Base-by-base conservation (phyloP, 1,140 invertebrate species). In the Hypothenemus hampei region DNA sequence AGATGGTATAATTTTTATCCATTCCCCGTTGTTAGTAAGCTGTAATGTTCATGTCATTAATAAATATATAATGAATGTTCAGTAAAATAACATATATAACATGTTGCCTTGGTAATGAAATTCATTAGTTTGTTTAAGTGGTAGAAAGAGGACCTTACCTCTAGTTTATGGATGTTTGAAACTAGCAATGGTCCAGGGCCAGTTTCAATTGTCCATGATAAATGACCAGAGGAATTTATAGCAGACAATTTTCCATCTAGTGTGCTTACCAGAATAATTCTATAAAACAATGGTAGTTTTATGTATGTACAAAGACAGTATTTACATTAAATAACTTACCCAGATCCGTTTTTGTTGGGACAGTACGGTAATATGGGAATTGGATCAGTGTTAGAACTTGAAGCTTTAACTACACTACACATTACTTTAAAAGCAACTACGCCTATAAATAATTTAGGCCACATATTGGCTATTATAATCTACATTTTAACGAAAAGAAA, bases 1-100 rank as follows among this genome's bases (percentile, higher is more conserved):
- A 0, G 93, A 94, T 23, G 93, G 94, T 66, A 98, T 92, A 61
- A 97, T 78, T 58, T 87, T 79, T 24, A 93, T 82, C 75, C 81
- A 87, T 68, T 92, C 83, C 1, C 91, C 93, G 75, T 90, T 85
- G 54, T 87, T 86, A 37, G 82, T 88, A 11, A 96, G 73, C 88
- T 94, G 57, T 46, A 75, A 39, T n/a, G n/a, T n/a, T n/a, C n/a
- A n/a, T n/a, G n/a, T n/a, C n/a, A n/a, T n/a, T n/a, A n/a, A n/a
- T n/a, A n/a, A n/a, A n/a, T n/a, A n/a, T n/a, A n/a, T n/a, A n/a
- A n/a, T n/a, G n/a, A n/a, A n/a, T n/a, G n/a, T n/a, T n/a, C n/a
- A n/a, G n/a, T n/a, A n/a, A n/a, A n/a, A n/a, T n/a, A n/a, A n/a
- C n/a, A n/a, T n/a, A n/a, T n/a, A n/a, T n/a, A n/a, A n/a, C n/a